Conservation (phyloP, 2,888 invertebrate species). For the Drosophila nr. perissopoda region DNA sequence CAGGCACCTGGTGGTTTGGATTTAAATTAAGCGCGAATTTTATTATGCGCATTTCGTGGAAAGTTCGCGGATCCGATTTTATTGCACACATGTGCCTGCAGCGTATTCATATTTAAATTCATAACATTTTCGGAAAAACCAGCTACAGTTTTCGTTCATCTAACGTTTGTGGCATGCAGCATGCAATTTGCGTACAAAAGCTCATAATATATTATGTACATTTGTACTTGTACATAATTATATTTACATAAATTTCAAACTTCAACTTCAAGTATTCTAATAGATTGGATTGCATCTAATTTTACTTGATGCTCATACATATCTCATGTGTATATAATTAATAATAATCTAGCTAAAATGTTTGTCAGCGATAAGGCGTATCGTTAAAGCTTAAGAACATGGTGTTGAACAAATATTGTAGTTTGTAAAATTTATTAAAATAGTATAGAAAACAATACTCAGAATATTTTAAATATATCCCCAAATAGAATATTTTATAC, state of each 20-base stretch:
- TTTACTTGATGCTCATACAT: not conserved
- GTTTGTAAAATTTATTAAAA: conserved; percentile 21
- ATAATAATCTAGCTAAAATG: not conserved
- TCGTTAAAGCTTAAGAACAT: not conserved
- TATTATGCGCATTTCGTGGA: conserved; percentile 62
- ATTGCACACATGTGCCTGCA: conserved; percentile 53
- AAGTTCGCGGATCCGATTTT: conserved; percentile 66
- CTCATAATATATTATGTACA: not conserved
- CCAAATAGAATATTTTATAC: conserved; percentile 12
- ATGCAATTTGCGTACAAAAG: conserved; percentile 4
- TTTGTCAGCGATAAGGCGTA: not conserved
- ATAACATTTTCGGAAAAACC: conserved; percentile 79
- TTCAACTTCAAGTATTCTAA: not conserved
- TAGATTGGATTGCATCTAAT: not conserved
- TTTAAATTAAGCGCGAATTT: conserved; percentile 53
- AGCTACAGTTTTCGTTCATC: conserved; percentile 64
- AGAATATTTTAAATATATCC: conserved; percentile 29
- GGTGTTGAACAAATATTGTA: not conserved
- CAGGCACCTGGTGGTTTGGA: conserved; percentile 55
- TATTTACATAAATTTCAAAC: not conserved
- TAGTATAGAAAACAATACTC: conserved; percentile 13
- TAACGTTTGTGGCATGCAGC: not conserved
- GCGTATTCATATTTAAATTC: conserved; percentile 67
- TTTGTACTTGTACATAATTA: not conserved
- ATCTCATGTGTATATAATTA: conserved; percentile 1